Base-by-base conservation (phyloP, 2,113 vertebrate genomes). In the Nothobranchius kuhntae region DNA sequence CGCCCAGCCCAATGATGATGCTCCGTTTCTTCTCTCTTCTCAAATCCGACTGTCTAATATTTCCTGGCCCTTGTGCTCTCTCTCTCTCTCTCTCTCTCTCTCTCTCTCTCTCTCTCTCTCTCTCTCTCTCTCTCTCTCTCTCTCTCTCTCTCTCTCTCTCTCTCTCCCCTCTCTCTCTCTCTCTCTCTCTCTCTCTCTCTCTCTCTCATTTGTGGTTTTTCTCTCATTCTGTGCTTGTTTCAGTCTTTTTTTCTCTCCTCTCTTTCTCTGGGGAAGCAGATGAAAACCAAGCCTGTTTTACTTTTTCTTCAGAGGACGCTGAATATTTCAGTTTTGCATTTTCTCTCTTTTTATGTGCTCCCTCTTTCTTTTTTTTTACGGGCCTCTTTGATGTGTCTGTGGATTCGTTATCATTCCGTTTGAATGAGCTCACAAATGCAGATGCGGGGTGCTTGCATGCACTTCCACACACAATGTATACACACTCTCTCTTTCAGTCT, bases 251-350 rank as follows among this genome's bases (percentile, higher is more conserved):
- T 57, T 45, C 7, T 13, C 62, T 24, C 62, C 58, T 73, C 73
- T 73, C 35, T 79, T 72, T 83, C 86, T 87, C 82, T 65, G 44
- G 86, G 87, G 87, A 79, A 70, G 70, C 17, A 73, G 77, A 86
- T 84, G 84, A 92, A 85, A 89, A 89, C 81, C 80, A 66, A 86
- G 74, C 73, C 83, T 70, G 77, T 89, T 90, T 86, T 88, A 80
- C 86, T 88, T 86, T 83, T 78, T 94, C 90, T 94, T 95, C 95
- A 94, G 93, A 95, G 91, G 92, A 91, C 86, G 90, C 94, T 95
- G 94, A 95, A 95, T 95, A 96, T 95, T 95, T 95, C 92, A 96
- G 91, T 91, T 95, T 95, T 93, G 88, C 91, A 91, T 96, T 95
- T 94, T 94, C 81, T 92, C 92, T 86, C 70, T 81, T 89, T 91